A percentile compares a stretch with the other conserved stretches of the same genome.
These are phyloP conservation scores for Martes flavigula DNA, from an alignment of 2,797 vertebrate species.

Conservation along the genomic window DNA sequence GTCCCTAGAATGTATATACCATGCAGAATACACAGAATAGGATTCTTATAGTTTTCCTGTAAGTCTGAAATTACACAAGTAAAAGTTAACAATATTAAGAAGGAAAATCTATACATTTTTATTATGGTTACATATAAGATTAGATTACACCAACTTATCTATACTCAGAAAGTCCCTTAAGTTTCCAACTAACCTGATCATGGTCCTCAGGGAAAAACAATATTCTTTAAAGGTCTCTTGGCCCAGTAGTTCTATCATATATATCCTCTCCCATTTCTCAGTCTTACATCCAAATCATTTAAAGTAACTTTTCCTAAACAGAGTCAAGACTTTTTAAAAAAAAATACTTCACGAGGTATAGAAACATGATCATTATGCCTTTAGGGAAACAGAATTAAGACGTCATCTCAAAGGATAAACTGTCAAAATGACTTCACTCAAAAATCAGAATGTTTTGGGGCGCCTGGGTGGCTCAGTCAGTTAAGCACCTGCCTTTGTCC, in stretches of 20 bases:
- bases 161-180: not conserved
- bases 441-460: not conserved
- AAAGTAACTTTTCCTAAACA: slow-evolving; percentile 47
- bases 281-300: slow-evolving; percentile 2
- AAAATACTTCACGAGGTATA: not conserved
- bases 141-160: slow-evolving; percentile 6
- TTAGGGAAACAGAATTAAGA: slow-evolving; percentile 42
- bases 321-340: not conserved
- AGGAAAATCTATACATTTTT: not conserved
- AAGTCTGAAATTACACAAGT: slow-evolving; percentile 22
- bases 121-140: slow-evolving; percentile 22
- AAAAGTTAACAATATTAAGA: slow-evolving; percentile 16
- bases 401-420: slow-evolving; percentile 32
- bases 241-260: not conserved
- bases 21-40: not conserved
- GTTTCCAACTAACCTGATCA: slow-evolving; percentile 1
- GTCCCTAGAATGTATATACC: not conserved
- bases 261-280: slow-evolving; percentile 7
- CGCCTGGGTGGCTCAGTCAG: not conserved
- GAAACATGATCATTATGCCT: slow-evolving; percentile 14
- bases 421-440: slow-evolving; percentile 53
- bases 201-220: not conserved
- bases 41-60: not conserved
- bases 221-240: not conserved
- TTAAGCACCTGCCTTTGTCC: not conserved